Conservation (phyloP, 2,888 invertebrate species). For the Hirtodrosophila cameraria region DNA sequence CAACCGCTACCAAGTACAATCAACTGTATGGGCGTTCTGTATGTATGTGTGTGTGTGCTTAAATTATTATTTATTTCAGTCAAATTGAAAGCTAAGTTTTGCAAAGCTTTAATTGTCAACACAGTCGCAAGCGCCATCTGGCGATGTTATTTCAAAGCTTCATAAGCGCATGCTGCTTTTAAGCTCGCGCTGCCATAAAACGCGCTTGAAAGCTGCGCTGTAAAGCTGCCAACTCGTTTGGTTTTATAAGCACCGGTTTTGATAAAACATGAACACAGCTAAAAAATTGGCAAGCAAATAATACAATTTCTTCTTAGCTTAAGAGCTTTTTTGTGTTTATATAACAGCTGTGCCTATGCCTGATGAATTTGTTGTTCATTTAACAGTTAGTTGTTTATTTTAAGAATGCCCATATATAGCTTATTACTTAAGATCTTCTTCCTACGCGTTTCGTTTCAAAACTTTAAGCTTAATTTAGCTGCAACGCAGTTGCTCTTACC, state of each 20-base stretch:
- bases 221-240: constrained; percentile 7
- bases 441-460: too few species aligned
- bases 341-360: too few species aligned
- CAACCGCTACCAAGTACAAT: constrained; percentile 2
- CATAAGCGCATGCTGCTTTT: not conserved
- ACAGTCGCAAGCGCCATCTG: constrained; percentile 26
- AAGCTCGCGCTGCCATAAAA: constrained; percentile 23
- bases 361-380: too few species aligned
- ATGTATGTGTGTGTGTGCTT: not conserved
- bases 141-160: constrained; percentile 1
- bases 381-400: too few species aligned
- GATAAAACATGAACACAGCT: not conserved
- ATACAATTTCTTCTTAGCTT: too few species aligned
- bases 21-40: not conserved
- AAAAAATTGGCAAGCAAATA: too few species aligned
- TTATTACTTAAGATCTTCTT: too few species aligned
- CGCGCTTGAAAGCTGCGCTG: not conserved
- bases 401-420: too few species aligned
- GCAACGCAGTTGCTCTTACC: not conserved
- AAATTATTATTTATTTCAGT: constrained; percentile 10
- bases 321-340: too few species aligned
- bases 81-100: constrained; percentile 16
- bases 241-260: not conserved
- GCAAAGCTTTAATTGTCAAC: constrained; percentile 4
- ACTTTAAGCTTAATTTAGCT: not conserved